phyloP scores from a whole-genome alignment of 2,113 vertebrate species.

The Takifugu flavidus region DNA sequence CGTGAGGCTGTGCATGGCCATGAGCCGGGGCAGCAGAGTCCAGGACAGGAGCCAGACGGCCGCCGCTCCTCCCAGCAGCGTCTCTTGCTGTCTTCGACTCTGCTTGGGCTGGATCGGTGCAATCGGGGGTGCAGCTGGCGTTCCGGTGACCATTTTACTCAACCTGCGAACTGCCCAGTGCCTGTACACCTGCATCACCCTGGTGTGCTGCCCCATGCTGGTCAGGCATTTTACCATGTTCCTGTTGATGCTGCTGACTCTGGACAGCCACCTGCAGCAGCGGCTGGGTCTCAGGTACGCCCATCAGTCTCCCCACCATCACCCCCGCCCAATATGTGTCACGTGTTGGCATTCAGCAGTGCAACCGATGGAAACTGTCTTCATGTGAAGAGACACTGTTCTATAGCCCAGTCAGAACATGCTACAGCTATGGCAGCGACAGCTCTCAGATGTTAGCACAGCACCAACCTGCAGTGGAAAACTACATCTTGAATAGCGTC shows the following conservation, averaged over 20 bases:
- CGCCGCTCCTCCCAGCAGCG: constrained; percentile 29
- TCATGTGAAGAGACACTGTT: too few species aligned
- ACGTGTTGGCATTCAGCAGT: too few species aligned
- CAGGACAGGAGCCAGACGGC: constrained; percentile 8
- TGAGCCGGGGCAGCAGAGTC: constrained; percentile 1
- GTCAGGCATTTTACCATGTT: constrained; percentile 78
- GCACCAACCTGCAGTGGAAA: too few species aligned
- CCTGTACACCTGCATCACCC: constrained; percentile 76
- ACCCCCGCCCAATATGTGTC: too few species aligned
- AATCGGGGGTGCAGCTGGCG: constrained; percentile 61
- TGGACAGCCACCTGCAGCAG: constrained; percentile 69
- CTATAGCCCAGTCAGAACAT: constrained; percentile 6
- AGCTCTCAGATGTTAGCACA: too few species aligned
- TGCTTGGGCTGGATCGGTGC: constrained; percentile 74
- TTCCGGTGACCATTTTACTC: constrained; percentile 72
- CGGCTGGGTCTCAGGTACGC: constrained; percentile 69
- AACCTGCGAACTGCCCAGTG: constrained; percentile 72
- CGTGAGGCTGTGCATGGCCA: constrained; percentile 60
- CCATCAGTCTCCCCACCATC: too few species aligned
- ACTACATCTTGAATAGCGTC: too few species aligned
- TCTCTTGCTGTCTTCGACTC: constrained; percentile 66
- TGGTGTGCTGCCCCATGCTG: constrained; percentile 76
- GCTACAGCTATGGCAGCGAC: constrained; percentile 3
- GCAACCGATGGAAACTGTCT: too few species aligned
- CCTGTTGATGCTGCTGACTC: constrained; percentile 74